Percentiles rank a stretch among this genome's conserved stretches.
These are phyloP conservation scores for Lordiphosa stackelbergi DNA, from an alignment of 1,140 invertebrate genomes.

Conservation along the genomic window DNA sequence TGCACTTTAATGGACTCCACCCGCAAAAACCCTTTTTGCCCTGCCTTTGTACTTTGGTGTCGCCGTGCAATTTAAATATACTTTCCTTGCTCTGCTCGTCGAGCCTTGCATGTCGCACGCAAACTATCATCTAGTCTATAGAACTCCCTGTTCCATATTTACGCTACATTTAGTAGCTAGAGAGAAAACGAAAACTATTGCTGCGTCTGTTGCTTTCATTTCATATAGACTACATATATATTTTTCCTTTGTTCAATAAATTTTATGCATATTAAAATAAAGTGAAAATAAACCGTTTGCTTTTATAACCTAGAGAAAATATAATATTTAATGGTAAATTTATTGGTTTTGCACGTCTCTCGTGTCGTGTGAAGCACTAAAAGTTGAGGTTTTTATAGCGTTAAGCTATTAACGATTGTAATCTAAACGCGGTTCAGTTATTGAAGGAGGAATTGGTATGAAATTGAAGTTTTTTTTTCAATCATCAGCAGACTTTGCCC, in stretches of 20 bases:
- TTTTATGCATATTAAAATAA: conserved; percentile 28
- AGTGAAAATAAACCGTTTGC: conserved; percentile 14
- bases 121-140: conserved; percentile 27
- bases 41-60: conserved; percentile 24
- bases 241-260: conserved; percentile 22
- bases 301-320: conserved; percentile 37
- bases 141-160: conserved; percentile 48
- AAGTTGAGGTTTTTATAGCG: conserved; percentile 26
- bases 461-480: conserved; percentile 1
- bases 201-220: conserved; percentile 8
- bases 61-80: conserved; percentile 48
- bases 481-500: too few species aligned
- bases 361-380: conserved; percentile 37
- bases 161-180: conserved; percentile 55
- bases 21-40: conserved; percentile 14
- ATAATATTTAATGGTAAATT: conserved; percentile 61
- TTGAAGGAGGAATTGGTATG: conserved; percentile 9
- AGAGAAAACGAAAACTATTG: conserved; percentile 13
- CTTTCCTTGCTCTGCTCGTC: conserved; percentile 22
- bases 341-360: conserved; percentile 16
- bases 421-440: conserved; percentile 38
- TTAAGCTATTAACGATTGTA: conserved; percentile 41
- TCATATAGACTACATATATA: too few species aligned
- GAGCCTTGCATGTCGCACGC: conserved; percentile 63
- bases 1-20: conserved; percentile 57